Base-by-base conservation (phyloP, 2,113 vertebrate species). In the Hemichromis elongatus region DNA sequence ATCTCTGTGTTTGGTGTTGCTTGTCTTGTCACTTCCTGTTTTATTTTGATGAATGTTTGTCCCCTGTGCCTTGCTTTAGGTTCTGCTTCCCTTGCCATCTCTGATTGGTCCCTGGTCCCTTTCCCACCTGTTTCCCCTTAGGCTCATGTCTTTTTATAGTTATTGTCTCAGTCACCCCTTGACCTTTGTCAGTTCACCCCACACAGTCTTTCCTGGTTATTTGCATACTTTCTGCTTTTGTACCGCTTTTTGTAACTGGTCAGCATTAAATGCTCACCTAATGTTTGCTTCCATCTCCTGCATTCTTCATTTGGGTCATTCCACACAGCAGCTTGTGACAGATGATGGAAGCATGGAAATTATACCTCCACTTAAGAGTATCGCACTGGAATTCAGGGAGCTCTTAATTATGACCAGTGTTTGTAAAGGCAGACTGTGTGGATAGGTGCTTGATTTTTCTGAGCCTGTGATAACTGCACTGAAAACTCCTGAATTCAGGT, bases 381-480 rank as follows among this genome's bases (percentile, higher is more conserved):
- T 5, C 5, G 14, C 21, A 1, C 9, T 70, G 13, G 37, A 70
- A 70, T 70, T 70, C 37, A 70, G 37, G 45, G 66, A 70, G 21
- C 21, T 70, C 66, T 70, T 21, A 7, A 45, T 21, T 45, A 18
- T 3, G 1, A 45, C 37, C 37, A 66, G 33, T 42, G 35, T 70
- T 45, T 70, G 21, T 7, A 26, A 70, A 70, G 24, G 63, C 37
- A 45, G 21, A 45, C 66, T 68, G n/a, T 2, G 7, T 68, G 63
- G 37, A 40, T 68, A 14, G 63, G n/a, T 68, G 61, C 35, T 40
- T 66, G 61, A 21, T 40, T 66, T 66, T 40, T 66, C 19, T 1
- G 1, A 37, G n/a, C n/a, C 7, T 40, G 35, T 66, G 61, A 19
- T 37, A 40, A 21, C 0, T 37, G 19, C 11, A 0, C 35, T 68